Percentiles rank a stretch among this genome's conserved stretches.
phyloP scores from a whole-genome alignment of 2,113 vertebrate genomes.

The Helogale parvula region DNA sequence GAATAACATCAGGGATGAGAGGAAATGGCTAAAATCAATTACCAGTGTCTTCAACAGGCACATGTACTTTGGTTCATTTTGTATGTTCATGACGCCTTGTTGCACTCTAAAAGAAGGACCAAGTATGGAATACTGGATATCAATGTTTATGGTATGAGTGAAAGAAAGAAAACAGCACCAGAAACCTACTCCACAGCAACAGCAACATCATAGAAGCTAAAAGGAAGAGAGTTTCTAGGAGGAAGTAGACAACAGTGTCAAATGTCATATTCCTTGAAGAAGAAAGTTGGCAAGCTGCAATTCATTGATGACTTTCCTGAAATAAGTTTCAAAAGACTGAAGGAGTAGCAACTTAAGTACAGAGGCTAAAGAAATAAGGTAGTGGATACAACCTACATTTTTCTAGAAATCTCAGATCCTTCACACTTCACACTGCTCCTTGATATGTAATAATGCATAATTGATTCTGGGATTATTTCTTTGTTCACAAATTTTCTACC shows the following conservation, averaged over 20 bases:
- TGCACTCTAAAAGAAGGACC: not conserved
- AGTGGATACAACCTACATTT: not conserved
- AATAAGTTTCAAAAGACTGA: not conserved
- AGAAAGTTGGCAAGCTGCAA: not conserved
- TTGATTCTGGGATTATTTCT: slow-evolving; percentile 10
- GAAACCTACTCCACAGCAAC: not conserved
- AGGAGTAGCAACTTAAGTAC: not conserved
- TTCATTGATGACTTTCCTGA: not conserved
- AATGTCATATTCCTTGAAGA: not conserved
- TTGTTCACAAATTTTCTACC: not conserved
- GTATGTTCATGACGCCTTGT: not conserved
- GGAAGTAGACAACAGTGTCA: not conserved
- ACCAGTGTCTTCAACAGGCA: not conserved
- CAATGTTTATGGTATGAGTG: not conserved
- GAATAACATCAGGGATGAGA: not conserved
- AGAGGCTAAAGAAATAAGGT: not conserved
- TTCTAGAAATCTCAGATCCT: not conserved
- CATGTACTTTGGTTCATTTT: not conserved
- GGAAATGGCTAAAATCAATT: slow-evolving; percentile 1
- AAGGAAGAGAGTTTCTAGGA: not conserved
- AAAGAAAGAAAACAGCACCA: not conserved
- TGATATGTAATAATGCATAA: not conserved
- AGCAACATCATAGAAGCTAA: not conserved
- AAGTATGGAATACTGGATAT: not conserved
- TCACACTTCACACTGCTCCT: not conserved